Evolutionary conservation across 2,888 invertebrate species (phyloP).

Genomic region (Polia nebulosa): DNA sequence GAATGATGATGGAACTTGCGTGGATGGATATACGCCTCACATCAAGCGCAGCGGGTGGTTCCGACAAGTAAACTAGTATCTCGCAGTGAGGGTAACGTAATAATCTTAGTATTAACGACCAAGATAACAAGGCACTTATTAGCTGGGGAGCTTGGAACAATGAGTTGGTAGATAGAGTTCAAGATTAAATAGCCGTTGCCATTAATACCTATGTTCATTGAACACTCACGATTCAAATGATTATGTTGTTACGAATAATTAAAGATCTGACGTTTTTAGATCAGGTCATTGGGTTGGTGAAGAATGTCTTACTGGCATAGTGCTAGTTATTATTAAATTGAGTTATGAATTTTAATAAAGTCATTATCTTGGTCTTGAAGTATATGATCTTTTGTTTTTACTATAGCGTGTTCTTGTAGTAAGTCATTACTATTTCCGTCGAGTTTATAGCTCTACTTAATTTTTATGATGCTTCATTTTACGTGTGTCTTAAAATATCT

Average conservation of each 20-base stretch:
- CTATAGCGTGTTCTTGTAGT: slow-evolving; percentile 28
- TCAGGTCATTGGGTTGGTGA: slow-evolving; percentile 71
- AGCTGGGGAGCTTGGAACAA: slow-evolving; percentile 49
- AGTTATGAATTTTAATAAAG: slow-evolving; percentile 58
- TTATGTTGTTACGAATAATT: slow-evolving; percentile 90
- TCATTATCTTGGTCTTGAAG: slow-evolving; percentile 46
- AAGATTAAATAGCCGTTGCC: slow-evolving; percentile 73
- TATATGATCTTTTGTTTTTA: slow-evolving; percentile 51
- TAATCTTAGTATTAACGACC: slow-evolving; percentile 85
- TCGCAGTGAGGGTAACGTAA: slow-evolving; percentile 86
- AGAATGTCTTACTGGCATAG: slow-evolving; percentile 33
- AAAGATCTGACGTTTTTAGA: slow-evolving; percentile 86
- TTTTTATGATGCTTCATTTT: slow-evolving; percentile 48
- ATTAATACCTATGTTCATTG: slow-evolving; percentile 84
- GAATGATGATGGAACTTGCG: slow-evolving; percentile 77
- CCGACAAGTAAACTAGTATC: slow-evolving; percentile 87
- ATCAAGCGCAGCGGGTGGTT: slow-evolving; percentile 89
- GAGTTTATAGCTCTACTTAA: slow-evolving; percentile 54
- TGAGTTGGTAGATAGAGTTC: slow-evolving; percentile 63
- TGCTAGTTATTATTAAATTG: slow-evolving; percentile 47
- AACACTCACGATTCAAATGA: slow-evolving; percentile 87
- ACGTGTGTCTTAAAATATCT: slow-evolving; percentile 53
- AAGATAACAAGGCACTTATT: slow-evolving; percentile 79
- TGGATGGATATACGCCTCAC: slow-evolving; percentile 84
- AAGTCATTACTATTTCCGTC: slow-evolving; percentile 45